A percentile compares a stretch with the other conserved stretches of the same genome.
These are phyloP conservation scores for Drosophila pandora DNA, from an alignment of 1,140 invertebrate species.

Conservation along the genomic window DNA sequence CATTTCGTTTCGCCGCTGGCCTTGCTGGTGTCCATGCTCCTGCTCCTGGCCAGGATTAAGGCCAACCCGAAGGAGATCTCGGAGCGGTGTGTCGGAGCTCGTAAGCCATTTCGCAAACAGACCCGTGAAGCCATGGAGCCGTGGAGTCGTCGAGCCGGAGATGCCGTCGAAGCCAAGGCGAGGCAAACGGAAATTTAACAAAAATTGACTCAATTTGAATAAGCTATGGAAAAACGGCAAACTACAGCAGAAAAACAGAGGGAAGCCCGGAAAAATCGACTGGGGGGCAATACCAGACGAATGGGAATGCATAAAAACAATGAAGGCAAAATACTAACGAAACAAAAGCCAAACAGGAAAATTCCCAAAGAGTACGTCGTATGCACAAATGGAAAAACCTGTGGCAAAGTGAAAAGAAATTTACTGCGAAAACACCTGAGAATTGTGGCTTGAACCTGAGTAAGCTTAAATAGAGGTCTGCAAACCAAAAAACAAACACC, in stretches of 20 bases:
- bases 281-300: conserved; percentile 15
- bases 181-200: conserved; percentile 75
- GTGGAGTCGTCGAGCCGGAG: conserved; percentile 6
- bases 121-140: neutral
- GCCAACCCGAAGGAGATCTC: conserved; percentile 25
- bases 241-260: conserved; percentile 8
- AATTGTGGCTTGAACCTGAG: neutral
- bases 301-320: conserved; percentile 41
- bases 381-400: conserved; percentile 29
- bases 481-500: no score
- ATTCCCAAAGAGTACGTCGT: conserved; percentile 12
- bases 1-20: conserved; percentile 45
- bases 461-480: neutral
- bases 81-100: conserved; percentile 13
- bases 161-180: conserved; percentile 23
- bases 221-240: conserved; percentile 44
- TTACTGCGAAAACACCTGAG: conserved; percentile 26
- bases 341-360: conserved; percentile 10
- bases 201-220: conserved; percentile 81
- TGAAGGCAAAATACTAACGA: conserved; percentile 30
- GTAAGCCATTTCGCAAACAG: conserved; percentile 38
- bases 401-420: conserved; percentile 50
- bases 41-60: conserved; percentile 60
- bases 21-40: neutral
- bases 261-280: conserved; percentile 4